phyloP scores from a whole-genome alignment of 2,113 vertebrate genomes.

The Calcarius ornatus region DNA sequence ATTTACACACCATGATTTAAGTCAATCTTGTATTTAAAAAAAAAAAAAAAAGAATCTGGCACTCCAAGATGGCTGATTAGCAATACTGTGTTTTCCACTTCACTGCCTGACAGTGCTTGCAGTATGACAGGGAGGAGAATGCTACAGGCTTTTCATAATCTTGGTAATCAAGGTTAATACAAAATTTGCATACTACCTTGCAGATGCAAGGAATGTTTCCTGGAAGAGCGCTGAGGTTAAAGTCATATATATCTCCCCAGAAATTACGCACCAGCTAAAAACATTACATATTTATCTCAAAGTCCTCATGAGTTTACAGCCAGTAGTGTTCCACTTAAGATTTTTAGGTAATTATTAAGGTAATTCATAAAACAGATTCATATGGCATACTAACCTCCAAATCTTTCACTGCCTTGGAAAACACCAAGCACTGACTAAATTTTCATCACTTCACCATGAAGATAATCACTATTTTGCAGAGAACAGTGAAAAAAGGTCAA shows the following conservation, averaged over 20 bases:
- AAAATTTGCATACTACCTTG: slow-evolving; percentile 39
- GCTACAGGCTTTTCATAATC: background rate
- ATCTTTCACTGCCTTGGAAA: background rate
- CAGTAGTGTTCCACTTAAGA: background rate
- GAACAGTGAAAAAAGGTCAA: background rate
- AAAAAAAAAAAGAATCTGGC: background rate
- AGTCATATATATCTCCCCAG: background rate
- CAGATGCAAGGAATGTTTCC: background rate
- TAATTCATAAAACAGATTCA: background rate
- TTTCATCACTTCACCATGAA: background rate
- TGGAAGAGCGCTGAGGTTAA: background rate
- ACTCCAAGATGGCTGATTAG: background rate
- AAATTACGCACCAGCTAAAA: background rate
- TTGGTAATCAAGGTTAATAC: slow-evolving; percentile 35
- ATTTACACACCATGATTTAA: background rate
- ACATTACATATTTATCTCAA: background rate
- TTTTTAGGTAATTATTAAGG: background rate
- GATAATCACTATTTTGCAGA: background rate
- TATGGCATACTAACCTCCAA: background rate
- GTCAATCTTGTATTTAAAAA: background rate
- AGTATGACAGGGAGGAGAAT: background rate
- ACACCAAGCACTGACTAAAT: background rate
- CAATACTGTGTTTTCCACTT: background rate
- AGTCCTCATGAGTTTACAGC: background rate
- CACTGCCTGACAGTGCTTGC: background rate